Evolutionary conservation across 1,140 invertebrate species (phyloP), one percentile per base, ranked within the genome.

Genomic region (Arion vulgaris): DNA sequence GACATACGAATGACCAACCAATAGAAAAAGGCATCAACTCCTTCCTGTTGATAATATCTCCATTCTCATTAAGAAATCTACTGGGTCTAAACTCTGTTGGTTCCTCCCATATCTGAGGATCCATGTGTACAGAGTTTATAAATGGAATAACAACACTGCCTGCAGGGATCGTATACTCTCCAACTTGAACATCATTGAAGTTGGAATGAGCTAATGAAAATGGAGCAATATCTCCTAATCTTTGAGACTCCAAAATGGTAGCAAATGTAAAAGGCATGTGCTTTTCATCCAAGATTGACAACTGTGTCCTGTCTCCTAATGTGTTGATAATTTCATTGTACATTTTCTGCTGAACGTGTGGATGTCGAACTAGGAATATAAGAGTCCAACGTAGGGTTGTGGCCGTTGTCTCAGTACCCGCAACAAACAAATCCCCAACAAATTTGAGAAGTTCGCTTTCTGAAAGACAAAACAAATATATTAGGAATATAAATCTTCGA

Each of bases 311-410:
- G n/a, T 49, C 77, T 0, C 39, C 15, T n/a, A 62, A 80, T 2
- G 84, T 68, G 0, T 71, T 76, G 85, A 98, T 96, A 28, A 98
- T 93, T 91, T 99, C 97, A 77, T 97, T 95, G 91, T 97, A 96
- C 0, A 98, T 95, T 17, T 94, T 94, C 41, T 93, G 93, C 90
- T 97, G 96, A 0, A 95, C 94, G 5, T 95, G 92, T 17, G 94
- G 95, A 92, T 96, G 91, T 19, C 94, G 91, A 0, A 96, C 95
- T 93, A 98, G 94, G 85, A 95, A 96, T 36, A 86, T 78, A n/a
- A 98, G 92, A 85, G 96, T 96, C 97, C 97, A 99, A 36, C 95
- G 93, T 15, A 98, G 89, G 0, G 97, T 97, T 0, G 95, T 95
- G 38, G 96, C 92, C 0, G 96, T 96, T 0, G 97, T 98, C 89